Base-by-base conservation (phyloP, 2,797 vertebrate species). In the Characodon lateralis region DNA sequence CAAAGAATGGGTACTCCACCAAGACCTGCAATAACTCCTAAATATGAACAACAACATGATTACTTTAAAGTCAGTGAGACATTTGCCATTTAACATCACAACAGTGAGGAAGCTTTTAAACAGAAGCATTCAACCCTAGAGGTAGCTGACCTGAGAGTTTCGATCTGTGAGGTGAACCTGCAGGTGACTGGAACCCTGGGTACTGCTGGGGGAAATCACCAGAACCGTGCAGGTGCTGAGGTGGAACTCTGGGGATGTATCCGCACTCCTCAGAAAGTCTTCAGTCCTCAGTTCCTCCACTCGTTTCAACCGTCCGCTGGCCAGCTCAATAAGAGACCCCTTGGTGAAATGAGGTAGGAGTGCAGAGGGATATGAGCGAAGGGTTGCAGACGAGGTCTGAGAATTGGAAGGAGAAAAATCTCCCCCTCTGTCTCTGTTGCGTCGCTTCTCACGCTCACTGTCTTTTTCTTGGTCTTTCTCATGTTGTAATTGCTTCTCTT, bases 311-410 rank as follows among this genome's bases (percentile, higher is more conserved):
- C 87, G 88, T 51, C 96, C 96, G 0, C 93, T 92, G 71, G 95
- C 95, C 87, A 96, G 79, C 90, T 96, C 95, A 24, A 96, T 96
- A 79, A 96, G 93, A 76, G 96, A 96, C 83, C 96, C 96, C 94
- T 95, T 96, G 91, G 93, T 93, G 89, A 96, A 96, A 94, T 96
- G 95, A 96, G 96, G 95, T 96, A 96, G 95, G 94, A 96, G 93
- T 89, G 94, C 82, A 31, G 92, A 92, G 78, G 95, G 90, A 74
- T 93, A 87, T 41, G 85, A 80, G 56, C 81, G 85, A 68, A 79
- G 85, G 79, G 83, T 81, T 0, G 88, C 79, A 43, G 90, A 76
- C 69, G 86, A 91, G 85, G 85, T 78, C 79, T 80, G 84, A 84
- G 26, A 73, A 28, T 73, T 80, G 73, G 86, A 88, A 39, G 92